Conservation (phyloP, 2,888 invertebrate species). For the Pteria penguin region DNA sequence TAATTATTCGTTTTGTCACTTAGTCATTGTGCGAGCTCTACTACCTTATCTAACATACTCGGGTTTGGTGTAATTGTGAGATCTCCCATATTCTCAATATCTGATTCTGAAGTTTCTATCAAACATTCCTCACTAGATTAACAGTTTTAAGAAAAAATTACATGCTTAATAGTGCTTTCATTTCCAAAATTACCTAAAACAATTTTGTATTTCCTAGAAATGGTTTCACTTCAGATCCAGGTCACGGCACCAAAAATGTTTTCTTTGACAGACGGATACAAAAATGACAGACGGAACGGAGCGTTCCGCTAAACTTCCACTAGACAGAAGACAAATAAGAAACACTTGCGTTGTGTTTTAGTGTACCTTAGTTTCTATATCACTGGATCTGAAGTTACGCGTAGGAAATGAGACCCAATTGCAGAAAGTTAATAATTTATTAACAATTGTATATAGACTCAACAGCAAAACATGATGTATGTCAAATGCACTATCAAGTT, state of each 20-base stretch:
- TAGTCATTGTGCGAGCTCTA: background rate
- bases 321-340: too few relatives aligned
- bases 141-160: background rate
- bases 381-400: too few relatives aligned
- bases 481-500: too few relatives aligned
- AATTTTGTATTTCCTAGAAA: background rate
- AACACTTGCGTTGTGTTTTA: too few relatives aligned
- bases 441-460: too few relatives aligned
- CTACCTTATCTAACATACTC: background rate
- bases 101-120: background rate
- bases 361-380: too few relatives aligned
- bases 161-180: background rate
- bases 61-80: background rate
- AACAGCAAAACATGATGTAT: too few relatives aligned
- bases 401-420: too few relatives aligned
- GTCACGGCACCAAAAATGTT: background rate
- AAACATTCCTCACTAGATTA: background rate
- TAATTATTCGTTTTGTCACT: background rate
- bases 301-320: too few relatives aligned
- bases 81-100: background rate
- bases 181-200: background rate
- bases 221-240: background rate
- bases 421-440: too few relatives aligned
- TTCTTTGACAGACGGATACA: background rate
- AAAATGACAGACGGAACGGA: too few relatives aligned